Conservation (phyloP, 1,140 invertebrate genomes). For the Forficula auricularia region DNA sequence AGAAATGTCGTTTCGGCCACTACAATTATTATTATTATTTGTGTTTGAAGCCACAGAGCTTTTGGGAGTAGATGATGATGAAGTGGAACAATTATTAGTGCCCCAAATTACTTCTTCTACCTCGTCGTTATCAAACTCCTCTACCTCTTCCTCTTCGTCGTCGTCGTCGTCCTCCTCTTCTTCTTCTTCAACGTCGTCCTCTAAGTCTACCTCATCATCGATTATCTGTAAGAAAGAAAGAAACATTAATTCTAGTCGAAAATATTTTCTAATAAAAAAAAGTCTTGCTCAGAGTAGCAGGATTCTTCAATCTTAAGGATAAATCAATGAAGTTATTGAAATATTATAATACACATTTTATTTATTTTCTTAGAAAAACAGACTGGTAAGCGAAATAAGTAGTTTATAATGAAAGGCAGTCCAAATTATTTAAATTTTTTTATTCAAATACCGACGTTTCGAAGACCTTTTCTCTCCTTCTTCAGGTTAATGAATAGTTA, state of each 20-base stretch:
- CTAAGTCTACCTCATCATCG: constrained; percentile 16
- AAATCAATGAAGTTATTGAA: too few species aligned
- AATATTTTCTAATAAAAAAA: constrained; percentile 20
- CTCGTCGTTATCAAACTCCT: constrained; percentile 20
- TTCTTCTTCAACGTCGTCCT: constrained; percentile 12
- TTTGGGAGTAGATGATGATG: constrained; percentile 14
- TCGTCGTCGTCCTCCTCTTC: constrained; percentile 8
- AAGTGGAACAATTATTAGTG: constrained; percentile 8
- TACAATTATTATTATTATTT: constrained; percentile 21
- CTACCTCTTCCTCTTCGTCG: constrained; percentile 5
- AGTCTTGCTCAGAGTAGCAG: too few species aligned
- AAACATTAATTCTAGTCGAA: constrained; percentile 9
- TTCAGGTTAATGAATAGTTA: too few species aligned
- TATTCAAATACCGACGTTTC: too few species aligned
- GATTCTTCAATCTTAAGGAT: too few species aligned
- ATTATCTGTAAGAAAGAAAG: constrained; percentile 13
- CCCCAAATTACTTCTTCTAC: constrained; percentile 11
- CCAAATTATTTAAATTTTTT: too few species aligned
- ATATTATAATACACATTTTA: too few species aligned
- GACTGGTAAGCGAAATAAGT: too few species aligned
- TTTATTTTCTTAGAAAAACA: too few species aligned
- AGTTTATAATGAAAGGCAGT: too few species aligned
- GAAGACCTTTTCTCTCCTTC: too few species aligned
- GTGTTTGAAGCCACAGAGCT: constrained; percentile 19
- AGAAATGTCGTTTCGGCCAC: constrained; percentile 16